These are phyloP conservation scores for Melanotaenia duboulayi DNA, from an alignment of 2,113 vertebrate species.

Conservation along the genomic window DNA sequence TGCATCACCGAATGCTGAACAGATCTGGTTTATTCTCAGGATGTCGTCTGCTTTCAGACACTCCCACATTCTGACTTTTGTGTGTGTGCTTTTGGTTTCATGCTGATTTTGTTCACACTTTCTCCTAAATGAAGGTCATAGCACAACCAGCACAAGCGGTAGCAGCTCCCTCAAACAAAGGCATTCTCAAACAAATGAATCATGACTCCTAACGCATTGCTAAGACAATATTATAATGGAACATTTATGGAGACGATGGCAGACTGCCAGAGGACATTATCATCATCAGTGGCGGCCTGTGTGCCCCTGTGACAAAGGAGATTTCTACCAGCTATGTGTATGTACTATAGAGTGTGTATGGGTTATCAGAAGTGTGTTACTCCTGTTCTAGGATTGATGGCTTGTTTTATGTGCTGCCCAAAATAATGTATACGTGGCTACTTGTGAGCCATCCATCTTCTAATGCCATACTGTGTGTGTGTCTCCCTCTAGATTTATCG, in stretches of 20 bases:
- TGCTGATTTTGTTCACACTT: constrained; percentile 32
- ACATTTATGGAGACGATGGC: constrained; percentile 65
- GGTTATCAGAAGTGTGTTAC: constrained; percentile 29
- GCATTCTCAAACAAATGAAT: constrained; percentile 59
- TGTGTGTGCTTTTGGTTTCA: not conserved
- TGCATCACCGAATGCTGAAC: constrained; percentile 26
- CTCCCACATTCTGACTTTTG: not conserved
- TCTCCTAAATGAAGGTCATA: constrained; percentile 54
- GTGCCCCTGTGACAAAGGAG: constrained; percentile 14
- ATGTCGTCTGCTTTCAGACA: constrained; percentile 31
- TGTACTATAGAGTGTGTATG: constrained; percentile 20
- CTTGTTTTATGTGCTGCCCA: constrained; percentile 68
- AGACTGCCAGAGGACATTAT: constrained; percentile 70
- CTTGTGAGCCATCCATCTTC: constrained; percentile 58
- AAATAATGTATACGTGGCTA: constrained; percentile 58
- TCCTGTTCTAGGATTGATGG: constrained; percentile 60
- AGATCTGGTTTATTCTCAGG: constrained; percentile 17
- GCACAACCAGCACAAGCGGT: constrained; percentile 29
- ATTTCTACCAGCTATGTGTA: constrained; percentile 14
- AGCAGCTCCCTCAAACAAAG: constrained; percentile 52
- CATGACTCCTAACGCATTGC: constrained; percentile 46
- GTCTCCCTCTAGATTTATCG: constrained; percentile 90
- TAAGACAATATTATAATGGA: constrained; percentile 71
- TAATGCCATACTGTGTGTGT: constrained; percentile 39
- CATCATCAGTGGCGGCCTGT: constrained; percentile 51